Evolutionary conservation across 2,888 invertebrate genomes (phyloP).

Genomic region (Spisula solida): DNA sequence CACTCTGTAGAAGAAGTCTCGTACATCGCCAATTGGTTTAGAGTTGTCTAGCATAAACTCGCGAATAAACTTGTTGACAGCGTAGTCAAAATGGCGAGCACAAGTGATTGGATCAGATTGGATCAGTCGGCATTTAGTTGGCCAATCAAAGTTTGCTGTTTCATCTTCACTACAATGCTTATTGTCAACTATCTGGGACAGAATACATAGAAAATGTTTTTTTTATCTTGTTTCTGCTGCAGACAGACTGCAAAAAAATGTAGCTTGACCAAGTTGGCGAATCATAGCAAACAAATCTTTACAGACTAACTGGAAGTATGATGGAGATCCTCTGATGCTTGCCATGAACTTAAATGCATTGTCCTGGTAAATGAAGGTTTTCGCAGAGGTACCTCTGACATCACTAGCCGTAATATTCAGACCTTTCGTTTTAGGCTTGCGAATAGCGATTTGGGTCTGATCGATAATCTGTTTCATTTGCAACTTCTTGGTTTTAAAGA

Average conservation of each 20-base stretch:
- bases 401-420: constrained; percentile 55
- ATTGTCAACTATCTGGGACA: constrained; percentile 46
- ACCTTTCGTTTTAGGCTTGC: constrained; percentile 59
- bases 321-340: constrained; percentile 70
- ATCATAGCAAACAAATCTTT: constrained; percentile 76
- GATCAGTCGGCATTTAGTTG: constrained; percentile 50
- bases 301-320: constrained; percentile 67
- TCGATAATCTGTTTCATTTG: constrained; percentile 64
- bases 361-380: constrained; percentile 47
- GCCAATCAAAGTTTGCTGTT: background rate
- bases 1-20: constrained; percentile 69
- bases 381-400: constrained; percentile 33
- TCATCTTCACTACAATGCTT: constrained; percentile 42
- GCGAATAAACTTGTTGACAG: constrained; percentile 41
- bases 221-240: constrained; percentile 25
- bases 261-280: constrained; percentile 67
- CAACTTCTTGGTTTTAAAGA: constrained; percentile 68
- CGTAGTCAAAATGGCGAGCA: constrained; percentile 62
- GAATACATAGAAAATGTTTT: background rate
- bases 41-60: constrained; percentile 36
- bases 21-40: constrained; percentile 62
- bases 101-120: constrained; percentile 68
- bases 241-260: constrained; percentile 63
- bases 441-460: constrained; percentile 58
- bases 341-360: constrained; percentile 62